Percentiles rank a stretch among this genome's conserved stretches.
Evolutionary conservation across 2,888 invertebrate species (phyloP).

Genomic region (Zygothrica quintamaculata): DNA sequence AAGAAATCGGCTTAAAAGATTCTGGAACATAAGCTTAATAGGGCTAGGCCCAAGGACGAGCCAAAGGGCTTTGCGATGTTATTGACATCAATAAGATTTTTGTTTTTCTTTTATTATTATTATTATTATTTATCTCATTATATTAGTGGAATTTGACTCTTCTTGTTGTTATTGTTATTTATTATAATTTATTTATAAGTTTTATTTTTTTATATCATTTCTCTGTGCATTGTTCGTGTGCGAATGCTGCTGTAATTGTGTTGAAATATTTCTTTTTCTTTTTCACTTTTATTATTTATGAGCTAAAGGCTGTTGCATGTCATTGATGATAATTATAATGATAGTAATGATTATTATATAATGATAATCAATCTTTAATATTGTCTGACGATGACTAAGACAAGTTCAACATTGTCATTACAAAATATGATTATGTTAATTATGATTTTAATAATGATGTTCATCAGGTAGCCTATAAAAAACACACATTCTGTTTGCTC

Average conservation of each 20-base stretch:
- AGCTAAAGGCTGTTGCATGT: conserved; percentile 36
- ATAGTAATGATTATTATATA: conserved; percentile 1
- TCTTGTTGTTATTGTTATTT: too few species aligned
- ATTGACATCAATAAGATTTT: conserved; percentile 35
- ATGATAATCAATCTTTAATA: conserved; percentile 11
- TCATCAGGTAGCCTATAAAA: conserved; percentile 51
- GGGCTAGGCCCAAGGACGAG: conserved; percentile 27
- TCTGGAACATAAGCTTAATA: conserved; percentile 17
- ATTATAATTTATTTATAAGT: background rate
- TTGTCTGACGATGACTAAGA: conserved; percentile 45
- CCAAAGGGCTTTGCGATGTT: conserved; percentile 39
- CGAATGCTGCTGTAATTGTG: conserved; percentile 10
- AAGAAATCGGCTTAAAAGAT: conserved; percentile 59
- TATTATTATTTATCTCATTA: background rate
- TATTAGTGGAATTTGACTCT: background rate
- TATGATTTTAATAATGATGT: conserved; percentile 14
- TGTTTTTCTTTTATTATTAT: conserved; percentile 1
- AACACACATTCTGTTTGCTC: conserved; percentile 33
- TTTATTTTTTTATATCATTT: conserved; percentile 1
- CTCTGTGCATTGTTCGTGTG: conserved; percentile 21
- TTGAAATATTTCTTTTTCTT: conserved; percentile 47
- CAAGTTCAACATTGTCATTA: conserved; percentile 8
- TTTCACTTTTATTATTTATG: conserved; percentile 57
- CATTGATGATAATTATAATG: conserved; percentile 25
- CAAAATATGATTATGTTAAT: conserved; percentile 12